Percentiles rank a stretch among this genome's conserved stretches.
Evolutionary conservation across 2,888 invertebrate species (phyloP).

Genomic region (Melanotus villosus): DNA sequence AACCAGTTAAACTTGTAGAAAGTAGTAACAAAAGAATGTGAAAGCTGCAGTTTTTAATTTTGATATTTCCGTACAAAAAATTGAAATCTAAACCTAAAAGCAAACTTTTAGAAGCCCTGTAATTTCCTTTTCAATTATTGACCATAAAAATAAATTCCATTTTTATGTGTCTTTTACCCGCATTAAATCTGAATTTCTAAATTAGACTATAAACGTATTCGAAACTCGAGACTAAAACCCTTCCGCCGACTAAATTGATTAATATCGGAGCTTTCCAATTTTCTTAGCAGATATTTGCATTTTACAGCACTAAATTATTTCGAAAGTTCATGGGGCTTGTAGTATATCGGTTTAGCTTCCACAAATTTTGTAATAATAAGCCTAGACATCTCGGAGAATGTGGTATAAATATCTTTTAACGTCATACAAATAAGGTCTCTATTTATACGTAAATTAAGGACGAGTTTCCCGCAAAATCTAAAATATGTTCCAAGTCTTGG

Average conservation of each 20-base stretch:
- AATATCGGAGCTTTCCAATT: neutral
- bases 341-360: constrained; percentile 45
- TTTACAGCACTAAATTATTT: constrained; percentile 28
- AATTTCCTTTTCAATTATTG: neutral
- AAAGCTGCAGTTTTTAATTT: too few relatives aligned
- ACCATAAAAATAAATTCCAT: too few relatives aligned
- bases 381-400: constrained; percentile 45
- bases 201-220: too few relatives aligned
- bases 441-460: constrained; percentile 12
- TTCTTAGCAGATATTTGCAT: neutral
- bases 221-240: too few relatives aligned
- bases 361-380: constrained; percentile 48
- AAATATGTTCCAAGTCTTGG: constrained; percentile 56
- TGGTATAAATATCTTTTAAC: constrained; percentile 38
- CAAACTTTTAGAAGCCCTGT: too few relatives aligned
- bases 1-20: too few relatives aligned
- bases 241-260: too few relatives aligned
- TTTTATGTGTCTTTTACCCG: too few relatives aligned
- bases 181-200: too few relatives aligned
- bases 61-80: too few relatives aligned
- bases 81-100: too few relatives aligned
- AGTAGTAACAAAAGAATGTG: too few relatives aligned
- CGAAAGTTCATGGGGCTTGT: constrained; percentile 23
- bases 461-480: constrained; percentile 15
- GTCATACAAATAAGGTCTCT: constrained; percentile 21